These are phyloP conservation scores for Tiaroga cobitis DNA, from an alignment of 2,797 vertebrate species.

Conservation along the genomic window DNA sequence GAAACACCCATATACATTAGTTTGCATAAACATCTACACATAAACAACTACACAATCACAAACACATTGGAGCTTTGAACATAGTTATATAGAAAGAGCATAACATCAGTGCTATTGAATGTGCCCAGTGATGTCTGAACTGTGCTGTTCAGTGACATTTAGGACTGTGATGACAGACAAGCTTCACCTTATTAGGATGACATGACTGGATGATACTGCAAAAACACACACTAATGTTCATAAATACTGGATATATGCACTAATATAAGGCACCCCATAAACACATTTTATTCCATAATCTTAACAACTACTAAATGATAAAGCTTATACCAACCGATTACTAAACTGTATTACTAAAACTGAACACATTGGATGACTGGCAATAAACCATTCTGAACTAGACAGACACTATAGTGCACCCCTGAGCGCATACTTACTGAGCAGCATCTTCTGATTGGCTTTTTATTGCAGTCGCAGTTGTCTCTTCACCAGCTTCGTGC, in stretches of 20 bases:
- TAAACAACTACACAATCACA: constrained; percentile 19
- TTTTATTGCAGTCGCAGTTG: constrained; percentile 63
- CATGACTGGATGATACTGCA: constrained; percentile 63
- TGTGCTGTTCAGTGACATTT: constrained; percentile 42
- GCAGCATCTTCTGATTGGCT: constrained; percentile 50
- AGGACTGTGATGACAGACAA: constrained; percentile 37
- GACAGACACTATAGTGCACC: constrained; percentile 27
- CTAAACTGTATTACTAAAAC: not conserved
- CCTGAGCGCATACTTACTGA: constrained; percentile 54
- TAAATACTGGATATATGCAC: constrained; percentile 1
- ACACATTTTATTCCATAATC: not conserved
- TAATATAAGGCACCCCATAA: not conserved
- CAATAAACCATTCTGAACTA: constrained; percentile 30
- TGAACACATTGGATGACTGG: constrained; percentile 12
- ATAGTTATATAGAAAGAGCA: constrained; percentile 19
- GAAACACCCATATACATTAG: constrained; percentile 24
- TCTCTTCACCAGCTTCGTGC: constrained; percentile 74
- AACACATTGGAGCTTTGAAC: constrained; percentile 3
- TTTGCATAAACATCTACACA: not conserved
- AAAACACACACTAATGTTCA: constrained; percentile 62
- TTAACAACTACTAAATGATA: not conserved
- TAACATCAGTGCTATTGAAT: constrained; percentile 40
- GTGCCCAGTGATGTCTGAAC: constrained; percentile 31
- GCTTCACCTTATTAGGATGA: constrained; percentile 59
- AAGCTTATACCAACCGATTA: not conserved